These are phyloP conservation scores for Hiodon alosoides DNA, from an alignment of 2,113 vertebrate genomes.

Conservation along the genomic window DNA sequence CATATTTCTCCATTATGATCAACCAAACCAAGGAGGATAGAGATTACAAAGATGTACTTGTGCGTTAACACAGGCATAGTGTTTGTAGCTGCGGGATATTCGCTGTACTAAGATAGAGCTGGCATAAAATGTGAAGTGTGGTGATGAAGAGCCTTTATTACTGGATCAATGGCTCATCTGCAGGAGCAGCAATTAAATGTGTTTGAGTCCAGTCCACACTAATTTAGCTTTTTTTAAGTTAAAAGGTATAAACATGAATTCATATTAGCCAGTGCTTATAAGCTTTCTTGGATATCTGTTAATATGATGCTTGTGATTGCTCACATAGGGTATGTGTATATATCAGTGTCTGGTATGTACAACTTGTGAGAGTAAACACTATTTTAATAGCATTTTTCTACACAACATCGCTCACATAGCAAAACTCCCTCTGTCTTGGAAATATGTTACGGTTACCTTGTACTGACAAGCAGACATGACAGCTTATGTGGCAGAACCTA, in stretches of 20 bases:
- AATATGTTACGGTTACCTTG: background rate
- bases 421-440: background rate
- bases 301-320: no score
- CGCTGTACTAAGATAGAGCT: conserved; percentile 15
- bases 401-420: background rate
- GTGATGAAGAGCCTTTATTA: background rate
- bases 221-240: background rate
- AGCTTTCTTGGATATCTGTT: no score
- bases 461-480: background rate
- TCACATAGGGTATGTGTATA: no score
- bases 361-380: background rate
- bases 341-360: no score
- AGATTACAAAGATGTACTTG: no score
- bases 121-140: conserved; percentile 2
- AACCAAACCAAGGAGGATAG: no score
- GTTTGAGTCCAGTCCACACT: background rate
- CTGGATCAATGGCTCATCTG: background rate
- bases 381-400: conserved; percentile 1
- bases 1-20: no score
- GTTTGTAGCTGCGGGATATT: conserved; percentile 11
- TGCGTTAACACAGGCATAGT: conserved; percentile 24
- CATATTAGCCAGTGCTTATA: no score
- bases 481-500: conserved; percentile 9
- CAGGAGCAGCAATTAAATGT: background rate
- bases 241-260: background rate